Base-by-base conservation (phyloP, 2,113 vertebrate species). In the Pseudorhombus dupliciocellatus region DNA sequence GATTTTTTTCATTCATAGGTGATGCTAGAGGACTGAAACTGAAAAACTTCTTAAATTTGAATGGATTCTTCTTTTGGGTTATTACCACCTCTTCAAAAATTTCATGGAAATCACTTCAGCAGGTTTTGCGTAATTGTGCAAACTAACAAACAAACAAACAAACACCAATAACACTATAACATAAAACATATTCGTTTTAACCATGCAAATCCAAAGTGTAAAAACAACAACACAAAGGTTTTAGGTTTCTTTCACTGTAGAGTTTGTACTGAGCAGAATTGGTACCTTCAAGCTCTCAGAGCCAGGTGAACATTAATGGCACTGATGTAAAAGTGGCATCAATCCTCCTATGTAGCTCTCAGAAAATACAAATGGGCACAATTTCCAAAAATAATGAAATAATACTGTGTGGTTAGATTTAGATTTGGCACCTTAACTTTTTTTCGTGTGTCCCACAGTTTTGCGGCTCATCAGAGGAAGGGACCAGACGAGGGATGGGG, bases 401-500 rank as follows among this genome's bases (percentile, higher is more conserved):
- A 14, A 14, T 54, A 9, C 15, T 46, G 34, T 70, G 7, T 51
- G 37, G 22, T 25, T n/a, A 28, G 10, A 26, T 30, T 15, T 20
- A 26, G 10, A 26, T 30, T 15, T 20, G 22, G 7, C 18, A 12
- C 24, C 31, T 11, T 7, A 70, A 46, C 22, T 60, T n/a, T 58
- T 71, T 58, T 70, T 44, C 54, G 20, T 70, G 1, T 84, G 25
- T 73, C 60, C 65, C 65, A 70, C 92, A 98, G 97, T 98, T 98
- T 4, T 93, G 95, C 69, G 96, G 96, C 84, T 96, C 95, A 0
- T 89, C 92, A 1, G 93, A 83, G 0, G 95, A 97, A 4, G 96
- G 96, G 70, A 95, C 93, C 0, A 93, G 92, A 72, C 94, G 97
- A 0, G 97, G 97, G 37, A 98, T 97, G 97, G 97, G 97, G 1